These are phyloP conservation scores for Centrocercus urophasianus DNA, from an alignment of 2,113 vertebrate species.

Conservation along the genomic window DNA sequence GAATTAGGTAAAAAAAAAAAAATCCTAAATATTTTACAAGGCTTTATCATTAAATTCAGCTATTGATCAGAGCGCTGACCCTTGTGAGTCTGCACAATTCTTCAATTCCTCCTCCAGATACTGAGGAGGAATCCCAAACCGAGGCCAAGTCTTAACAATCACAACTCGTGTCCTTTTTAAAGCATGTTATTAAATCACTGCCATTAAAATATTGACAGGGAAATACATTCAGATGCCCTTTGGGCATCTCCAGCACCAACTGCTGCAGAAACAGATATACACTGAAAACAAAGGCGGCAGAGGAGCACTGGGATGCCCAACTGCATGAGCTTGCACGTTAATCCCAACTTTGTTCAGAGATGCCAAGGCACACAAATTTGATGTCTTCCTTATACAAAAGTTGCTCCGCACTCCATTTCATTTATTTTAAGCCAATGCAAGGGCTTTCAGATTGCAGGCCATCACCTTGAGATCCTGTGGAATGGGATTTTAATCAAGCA, in stretches of 20 bases:
- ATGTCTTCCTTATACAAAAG: background rate
- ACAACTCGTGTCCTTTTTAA: background rate
- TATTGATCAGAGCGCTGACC: background rate
- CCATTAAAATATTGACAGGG: background rate
- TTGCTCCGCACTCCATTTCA: background rate
- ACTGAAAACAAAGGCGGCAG: background rate
- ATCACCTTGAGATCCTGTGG: background rate
- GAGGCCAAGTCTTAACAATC: background rate
- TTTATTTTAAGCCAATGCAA: background rate
- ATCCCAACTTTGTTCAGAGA: background rate
- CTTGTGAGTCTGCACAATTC: background rate
- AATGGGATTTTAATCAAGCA: background rate
- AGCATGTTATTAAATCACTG: background rate
- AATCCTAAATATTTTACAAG: background rate
- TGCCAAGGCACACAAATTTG: background rate
- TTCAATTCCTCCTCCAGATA: background rate
- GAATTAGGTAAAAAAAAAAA: background rate
- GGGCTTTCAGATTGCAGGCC: background rate
- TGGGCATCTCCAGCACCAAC: background rate
- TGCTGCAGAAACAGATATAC: background rate
- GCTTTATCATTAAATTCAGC: conserved; percentile 5
- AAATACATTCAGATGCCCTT: background rate
- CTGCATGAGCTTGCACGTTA: background rate
- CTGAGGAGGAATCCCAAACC: background rate
- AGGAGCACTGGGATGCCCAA: background rate